These are phyloP conservation scores for Chloroceryle inda DNA, from an alignment of 2,797 vertebrate species.

Conservation along the genomic window DNA sequence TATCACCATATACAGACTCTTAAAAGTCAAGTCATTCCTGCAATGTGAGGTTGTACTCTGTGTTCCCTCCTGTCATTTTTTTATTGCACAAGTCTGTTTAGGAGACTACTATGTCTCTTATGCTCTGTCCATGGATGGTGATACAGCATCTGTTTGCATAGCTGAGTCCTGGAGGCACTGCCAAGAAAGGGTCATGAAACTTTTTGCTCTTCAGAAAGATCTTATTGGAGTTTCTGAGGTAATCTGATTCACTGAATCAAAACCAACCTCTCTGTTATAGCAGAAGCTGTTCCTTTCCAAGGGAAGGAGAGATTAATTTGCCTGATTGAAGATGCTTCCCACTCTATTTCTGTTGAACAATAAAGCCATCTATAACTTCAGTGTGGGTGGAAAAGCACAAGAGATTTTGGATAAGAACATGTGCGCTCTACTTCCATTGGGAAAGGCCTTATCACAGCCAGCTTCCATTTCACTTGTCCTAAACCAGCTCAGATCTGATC, in stretches of 20 bases:
- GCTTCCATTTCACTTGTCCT: background rate
- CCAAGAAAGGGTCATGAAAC: background rate
- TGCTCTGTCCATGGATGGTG: background rate
- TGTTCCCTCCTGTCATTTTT: constrained; percentile 11
- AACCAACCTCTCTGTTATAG: background rate
- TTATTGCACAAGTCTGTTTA: background rate
- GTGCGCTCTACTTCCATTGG: background rate
- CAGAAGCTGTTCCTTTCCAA: background rate
- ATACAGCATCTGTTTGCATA: background rate
- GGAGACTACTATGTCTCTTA: background rate
- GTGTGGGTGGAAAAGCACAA: background rate
- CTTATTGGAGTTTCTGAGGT: background rate
- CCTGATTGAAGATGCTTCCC: background rate
- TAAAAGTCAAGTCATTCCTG: constrained; percentile 3
- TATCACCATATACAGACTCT: background rate
- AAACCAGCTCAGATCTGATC: background rate
- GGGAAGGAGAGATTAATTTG: background rate
- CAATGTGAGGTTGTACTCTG: background rate
- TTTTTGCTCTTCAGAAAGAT: background rate
- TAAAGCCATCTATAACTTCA: background rate
- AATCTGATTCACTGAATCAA: background rate
- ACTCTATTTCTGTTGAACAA: background rate
- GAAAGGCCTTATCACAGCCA: background rate
- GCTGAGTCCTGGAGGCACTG: background rate
- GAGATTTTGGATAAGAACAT: background rate